Conservation (phyloP, 2,113 vertebrate genomes). For the Nesoenas mayeri region DNA sequence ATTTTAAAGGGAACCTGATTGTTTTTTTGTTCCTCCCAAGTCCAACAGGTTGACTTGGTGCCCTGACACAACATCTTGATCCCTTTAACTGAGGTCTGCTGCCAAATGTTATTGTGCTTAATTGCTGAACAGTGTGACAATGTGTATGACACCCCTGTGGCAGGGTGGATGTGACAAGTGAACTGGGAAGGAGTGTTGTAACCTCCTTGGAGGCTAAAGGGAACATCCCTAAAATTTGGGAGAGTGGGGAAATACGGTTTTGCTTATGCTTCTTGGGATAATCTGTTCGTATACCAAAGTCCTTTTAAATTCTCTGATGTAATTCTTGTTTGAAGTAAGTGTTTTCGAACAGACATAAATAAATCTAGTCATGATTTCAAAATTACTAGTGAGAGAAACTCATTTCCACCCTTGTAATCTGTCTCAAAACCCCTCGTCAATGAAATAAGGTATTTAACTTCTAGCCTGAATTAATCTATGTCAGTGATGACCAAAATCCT, state of each 20-base stretch:
- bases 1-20: not conserved
- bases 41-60: not conserved
- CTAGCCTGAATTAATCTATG: not conserved
- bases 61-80: accelerated
- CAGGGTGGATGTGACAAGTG: not conserved
- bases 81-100: not conserved
- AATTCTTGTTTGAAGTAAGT: not conserved
- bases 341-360: not conserved
- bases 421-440: not conserved
- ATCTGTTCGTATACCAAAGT: not conserved
- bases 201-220: not conserved
- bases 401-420: not conserved
- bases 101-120: not conserved
- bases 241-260: not conserved
- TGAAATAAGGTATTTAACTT: not conserved
- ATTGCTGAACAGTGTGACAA: not conserved
- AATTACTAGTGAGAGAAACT: not conserved
- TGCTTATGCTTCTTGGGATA: not conserved
- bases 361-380: not conserved
- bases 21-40: not conserved
- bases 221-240: not conserved
- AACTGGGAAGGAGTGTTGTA: not conserved
- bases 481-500: not conserved
- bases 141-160: not conserved
- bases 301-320: not conserved